A percentile compares a stretch with the other conserved stretches of the same genome.
Conservation (phyloP, 1,140 invertebrate genomes). For the Drosophila fuyamai region DNA sequence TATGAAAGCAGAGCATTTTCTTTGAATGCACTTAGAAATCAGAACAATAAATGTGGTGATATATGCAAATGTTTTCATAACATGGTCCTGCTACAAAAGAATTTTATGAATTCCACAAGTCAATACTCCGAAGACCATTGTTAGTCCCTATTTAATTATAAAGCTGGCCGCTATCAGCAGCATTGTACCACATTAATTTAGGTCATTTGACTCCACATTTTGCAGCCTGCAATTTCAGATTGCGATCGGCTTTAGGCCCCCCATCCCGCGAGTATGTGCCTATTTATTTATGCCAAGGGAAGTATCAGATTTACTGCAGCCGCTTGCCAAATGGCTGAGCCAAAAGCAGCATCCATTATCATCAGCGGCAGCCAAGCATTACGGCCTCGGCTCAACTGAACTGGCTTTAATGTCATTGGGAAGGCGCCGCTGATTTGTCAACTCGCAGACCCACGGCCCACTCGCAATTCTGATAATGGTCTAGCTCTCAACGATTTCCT, state of each 20-base stretch:
- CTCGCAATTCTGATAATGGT: conserved; percentile 51
- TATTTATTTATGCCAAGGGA: conserved; percentile 63
- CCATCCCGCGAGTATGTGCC: conserved; percentile 16
- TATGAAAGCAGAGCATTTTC: too few relatives aligned
- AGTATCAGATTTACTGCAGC: conserved; percentile 63
- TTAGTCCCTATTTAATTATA: too few relatives aligned
- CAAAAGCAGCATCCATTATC: conserved; percentile 52
- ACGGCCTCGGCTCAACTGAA: conserved; percentile 35
- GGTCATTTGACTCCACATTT: conserved; percentile 41
- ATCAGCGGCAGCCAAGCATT: conserved; percentile 61
- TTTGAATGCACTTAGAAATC: too few relatives aligned
- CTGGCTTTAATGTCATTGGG: conserved; percentile 65
- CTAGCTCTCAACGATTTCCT: conserved; percentile 71
- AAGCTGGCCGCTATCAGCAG: conserved; percentile 9
- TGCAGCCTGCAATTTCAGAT: conserved; percentile 59
- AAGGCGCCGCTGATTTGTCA: conserved; percentile 75
- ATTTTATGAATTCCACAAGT: too few relatives aligned
- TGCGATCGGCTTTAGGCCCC: conserved; percentile 43
- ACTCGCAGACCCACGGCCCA: conserved; percentile 27
- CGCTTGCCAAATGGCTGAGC: conserved; percentile 59
- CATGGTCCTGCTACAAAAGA: too few relatives aligned
- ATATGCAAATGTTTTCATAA: too few relatives aligned
- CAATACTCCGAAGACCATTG: too few relatives aligned
- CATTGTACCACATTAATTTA: conserved; percentile 65
- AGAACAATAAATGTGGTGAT: too few relatives aligned